A percentile compares a stretch with the other conserved stretches of the same genome.
Conservation (phyloP, 2,797 vertebrate genomes). For the Aselliscus stoliczkanus region DNA sequence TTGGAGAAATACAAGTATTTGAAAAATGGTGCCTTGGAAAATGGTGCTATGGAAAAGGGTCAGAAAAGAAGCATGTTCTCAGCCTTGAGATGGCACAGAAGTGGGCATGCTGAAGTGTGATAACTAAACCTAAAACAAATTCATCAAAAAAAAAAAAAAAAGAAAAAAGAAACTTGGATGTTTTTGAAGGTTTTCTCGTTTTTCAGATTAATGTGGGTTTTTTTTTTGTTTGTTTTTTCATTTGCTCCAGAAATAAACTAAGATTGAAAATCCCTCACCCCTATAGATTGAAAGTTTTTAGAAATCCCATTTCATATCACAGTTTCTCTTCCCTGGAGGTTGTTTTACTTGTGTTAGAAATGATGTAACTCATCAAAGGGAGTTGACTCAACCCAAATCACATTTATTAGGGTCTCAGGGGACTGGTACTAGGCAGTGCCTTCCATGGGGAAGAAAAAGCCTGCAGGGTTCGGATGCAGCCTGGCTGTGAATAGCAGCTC, state of each 20-base stretch:
- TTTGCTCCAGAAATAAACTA: slow-evolving; percentile 1
- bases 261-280: neutral
- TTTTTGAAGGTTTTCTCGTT: neutral
- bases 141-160: neutral
- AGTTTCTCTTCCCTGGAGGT: slow-evolving; percentile 21
- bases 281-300: slow-evolving; percentile 11
- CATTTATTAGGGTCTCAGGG: neutral
- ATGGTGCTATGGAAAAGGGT: neutral
- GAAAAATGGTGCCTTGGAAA: no score
- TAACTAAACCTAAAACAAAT: neutral
- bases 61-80: neutral
- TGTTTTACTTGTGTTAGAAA: slow-evolving; percentile 46
- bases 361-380: slow-evolving; percentile 25
- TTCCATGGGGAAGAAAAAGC: neutral
- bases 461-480: neutral
- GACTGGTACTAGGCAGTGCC: neutral
- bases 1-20: neutral
- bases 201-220: neutral
- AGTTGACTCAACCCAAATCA: neutral
- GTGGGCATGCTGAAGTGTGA: neutral
- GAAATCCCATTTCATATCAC: slow-evolving; percentile 16
- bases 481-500: neutral
- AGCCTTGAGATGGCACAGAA: neutral
- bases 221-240: neutral
- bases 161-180: neutral